A percentile compares a stretch with the other conserved stretches of the same genome.
These are phyloP conservation scores for Tragelaphus buxtoni DNA, from an alignment of 2,113 vertebrate species.

Conservation along the genomic window DNA sequence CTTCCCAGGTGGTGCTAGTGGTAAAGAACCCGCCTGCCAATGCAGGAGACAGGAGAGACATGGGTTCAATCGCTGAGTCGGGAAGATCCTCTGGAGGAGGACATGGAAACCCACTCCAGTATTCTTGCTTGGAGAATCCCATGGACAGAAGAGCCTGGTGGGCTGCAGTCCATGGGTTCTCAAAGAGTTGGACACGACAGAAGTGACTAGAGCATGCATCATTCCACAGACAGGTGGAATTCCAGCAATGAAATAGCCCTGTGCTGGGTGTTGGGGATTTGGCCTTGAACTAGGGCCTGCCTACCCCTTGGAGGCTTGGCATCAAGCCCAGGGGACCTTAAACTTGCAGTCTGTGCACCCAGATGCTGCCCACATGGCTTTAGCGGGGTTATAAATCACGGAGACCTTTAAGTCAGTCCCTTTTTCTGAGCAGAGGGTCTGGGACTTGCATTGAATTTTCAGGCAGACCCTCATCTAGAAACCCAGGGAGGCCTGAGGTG, in stretches of 20 bases:
- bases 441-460: neutral
- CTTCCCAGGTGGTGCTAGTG: neutral
- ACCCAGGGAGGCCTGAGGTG: too few species aligned
- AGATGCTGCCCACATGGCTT: neutral
- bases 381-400: rapidly evolving
- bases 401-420: neutral
- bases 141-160: neutral
- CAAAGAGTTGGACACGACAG: neutral
- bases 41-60: neutral
- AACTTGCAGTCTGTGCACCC: neutral
- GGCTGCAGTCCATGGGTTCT: neutral
- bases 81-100: neutral
- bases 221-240: rapidly evolving
- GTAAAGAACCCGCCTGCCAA: neutral
- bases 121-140: neutral
- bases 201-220: neutral
- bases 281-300: too few species aligned
- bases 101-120: neutral
- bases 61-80: neutral
- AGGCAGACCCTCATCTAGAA: too few species aligned
- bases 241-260: rapidly evolving
- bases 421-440: neutral
- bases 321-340: neutral
- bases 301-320: neutral
- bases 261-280: neutral